Conservation (phyloP, 2,888 invertebrate genomes). For the Beris chalybata region DNA sequence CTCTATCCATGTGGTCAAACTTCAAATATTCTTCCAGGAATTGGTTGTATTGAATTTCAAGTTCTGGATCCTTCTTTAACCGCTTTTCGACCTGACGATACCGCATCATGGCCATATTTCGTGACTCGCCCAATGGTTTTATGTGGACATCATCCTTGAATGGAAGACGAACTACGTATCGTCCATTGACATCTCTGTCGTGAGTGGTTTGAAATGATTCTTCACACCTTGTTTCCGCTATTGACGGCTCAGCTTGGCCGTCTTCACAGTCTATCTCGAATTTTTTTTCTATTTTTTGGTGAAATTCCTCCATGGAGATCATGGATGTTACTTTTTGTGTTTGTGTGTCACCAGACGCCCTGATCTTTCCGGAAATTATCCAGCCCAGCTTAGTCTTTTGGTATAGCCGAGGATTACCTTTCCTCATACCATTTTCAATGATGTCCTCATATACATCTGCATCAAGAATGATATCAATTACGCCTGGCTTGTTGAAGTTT, state of each 20-base stretch:
- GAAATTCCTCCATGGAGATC: not conserved
- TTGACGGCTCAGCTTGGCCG: not conserved
- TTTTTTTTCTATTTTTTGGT: not conserved
- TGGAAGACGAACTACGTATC: not conserved
- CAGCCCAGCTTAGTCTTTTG: slow-evolving; percentile 22
- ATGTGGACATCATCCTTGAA: too few relatives aligned
- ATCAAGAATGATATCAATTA: slow-evolving; percentile 20
- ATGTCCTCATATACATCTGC: slow-evolving; percentile 4
- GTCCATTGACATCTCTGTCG: not conserved
- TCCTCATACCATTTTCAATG: too few relatives aligned
- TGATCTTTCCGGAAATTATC: slow-evolving; percentile 1
- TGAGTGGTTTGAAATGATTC: not conserved
- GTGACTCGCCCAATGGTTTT: too few relatives aligned
- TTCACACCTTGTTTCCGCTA: not conserved
- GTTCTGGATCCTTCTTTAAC: not conserved
- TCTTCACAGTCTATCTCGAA: not conserved
- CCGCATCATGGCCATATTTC: not conserved
- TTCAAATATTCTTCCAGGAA: slow-evolving; percentile 20
- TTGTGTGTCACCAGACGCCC: too few relatives aligned
- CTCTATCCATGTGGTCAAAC: slow-evolving; percentile 9
- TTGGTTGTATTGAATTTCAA: not conserved
- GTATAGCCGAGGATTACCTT: not conserved
- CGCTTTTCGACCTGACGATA: not conserved
- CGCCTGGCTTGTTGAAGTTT: not conserved
- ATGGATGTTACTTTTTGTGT: not conserved